Percentiles rank a stretch among this genome's conserved stretches.
phyloP scores from a whole-genome alignment of 2,888 invertebrate genomes.

The Nipponacmea schrenckii region DNA sequence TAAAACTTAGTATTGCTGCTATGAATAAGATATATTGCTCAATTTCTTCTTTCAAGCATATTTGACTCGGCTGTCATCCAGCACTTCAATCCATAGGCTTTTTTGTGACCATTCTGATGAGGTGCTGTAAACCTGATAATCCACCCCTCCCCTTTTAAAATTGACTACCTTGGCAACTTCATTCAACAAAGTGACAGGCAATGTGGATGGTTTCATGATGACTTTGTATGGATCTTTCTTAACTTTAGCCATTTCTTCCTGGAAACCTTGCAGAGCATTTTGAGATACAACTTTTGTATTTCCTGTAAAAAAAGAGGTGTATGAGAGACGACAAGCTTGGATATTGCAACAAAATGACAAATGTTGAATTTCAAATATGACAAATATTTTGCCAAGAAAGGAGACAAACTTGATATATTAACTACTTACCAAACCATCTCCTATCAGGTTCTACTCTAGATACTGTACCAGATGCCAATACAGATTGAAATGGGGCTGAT shows the following conservation, averaged over 20 bases:
- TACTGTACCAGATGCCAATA: conserved; percentile 86
- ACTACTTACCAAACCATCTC: conserved; percentile 89
- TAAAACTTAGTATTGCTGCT: too few relatives aligned
- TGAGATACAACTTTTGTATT: conserved; percentile 97
- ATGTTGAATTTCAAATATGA: not conserved
- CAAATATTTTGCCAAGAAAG: not conserved
- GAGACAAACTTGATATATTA: too few relatives aligned
- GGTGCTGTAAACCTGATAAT: too few relatives aligned
- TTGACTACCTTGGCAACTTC: conserved; percentile 76
- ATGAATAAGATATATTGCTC: too few relatives aligned
- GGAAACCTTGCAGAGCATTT: conserved; percentile 73
- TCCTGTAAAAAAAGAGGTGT: conserved; percentile 60
- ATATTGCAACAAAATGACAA: not conserved
- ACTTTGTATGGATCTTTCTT: conserved; percentile 97
- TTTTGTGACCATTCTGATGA: too few relatives aligned
- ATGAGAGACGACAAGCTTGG: not conserved
- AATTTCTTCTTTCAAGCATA: too few relatives aligned
- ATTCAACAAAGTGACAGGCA: conserved; percentile 93
- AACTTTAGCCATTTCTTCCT: conserved; percentile 93
- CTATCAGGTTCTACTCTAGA: conserved; percentile 97
- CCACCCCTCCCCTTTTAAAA: too few relatives aligned
- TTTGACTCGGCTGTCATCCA: too few relatives aligned
- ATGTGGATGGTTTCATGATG: conserved; percentile 93
- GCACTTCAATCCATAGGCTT: too few relatives aligned
- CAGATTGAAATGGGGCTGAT: conserved; percentile 95